Percentiles rank a stretch among this genome's conserved stretches.
phyloP scores from a whole-genome alignment of 37 sponge, comb jelly and placozoan species.

The Tethya wilhelma region DNA sequence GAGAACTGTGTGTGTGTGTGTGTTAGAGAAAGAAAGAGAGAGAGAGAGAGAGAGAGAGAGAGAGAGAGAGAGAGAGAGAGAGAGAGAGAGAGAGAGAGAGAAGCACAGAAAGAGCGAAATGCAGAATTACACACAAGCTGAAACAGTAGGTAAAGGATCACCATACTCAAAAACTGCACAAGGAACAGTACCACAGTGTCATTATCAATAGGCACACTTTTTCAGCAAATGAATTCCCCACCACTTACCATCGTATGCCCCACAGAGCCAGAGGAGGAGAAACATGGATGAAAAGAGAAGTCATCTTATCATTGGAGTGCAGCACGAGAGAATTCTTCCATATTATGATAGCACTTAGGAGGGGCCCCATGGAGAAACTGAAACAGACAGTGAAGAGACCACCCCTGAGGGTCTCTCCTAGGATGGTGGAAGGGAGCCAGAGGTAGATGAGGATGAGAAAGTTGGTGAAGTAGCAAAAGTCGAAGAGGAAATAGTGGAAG shows the following conservation, averaged over 20 bases:
- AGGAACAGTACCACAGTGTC: no score
- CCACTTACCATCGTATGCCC: conserved; percentile 61
- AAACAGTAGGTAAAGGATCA: no score
- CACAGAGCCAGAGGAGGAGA: conserved; percentile 58
- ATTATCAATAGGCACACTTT: no score
- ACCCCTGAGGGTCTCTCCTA: neutral
- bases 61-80: no score
- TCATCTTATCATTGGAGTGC: conserved; percentile 78
- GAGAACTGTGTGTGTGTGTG: neutral
- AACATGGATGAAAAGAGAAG: conserved; percentile 65
- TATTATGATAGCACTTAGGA: conserved; percentile 41
- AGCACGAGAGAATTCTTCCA: conserved; percentile 75
- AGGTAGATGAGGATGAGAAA: conserved; percentile 56
- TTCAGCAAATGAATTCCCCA: neutral
- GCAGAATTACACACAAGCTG: no score
- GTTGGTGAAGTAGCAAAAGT: conserved; percentile 78
- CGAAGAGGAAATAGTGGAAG: conserved; percentile 70
- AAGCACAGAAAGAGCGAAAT: no score
- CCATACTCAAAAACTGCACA: no score
- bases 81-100: no score
- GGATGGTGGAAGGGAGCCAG: conserved; percentile 26
- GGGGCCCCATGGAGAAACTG: conserved; percentile 51
- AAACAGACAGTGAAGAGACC: conserved; percentile 35
- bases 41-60: neutral
- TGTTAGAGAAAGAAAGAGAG: neutral